Percentiles rank a stretch among this genome's conserved stretches.
Conservation (phyloP, 2,113 vertebrate species). For the Mus pahari region DNA sequence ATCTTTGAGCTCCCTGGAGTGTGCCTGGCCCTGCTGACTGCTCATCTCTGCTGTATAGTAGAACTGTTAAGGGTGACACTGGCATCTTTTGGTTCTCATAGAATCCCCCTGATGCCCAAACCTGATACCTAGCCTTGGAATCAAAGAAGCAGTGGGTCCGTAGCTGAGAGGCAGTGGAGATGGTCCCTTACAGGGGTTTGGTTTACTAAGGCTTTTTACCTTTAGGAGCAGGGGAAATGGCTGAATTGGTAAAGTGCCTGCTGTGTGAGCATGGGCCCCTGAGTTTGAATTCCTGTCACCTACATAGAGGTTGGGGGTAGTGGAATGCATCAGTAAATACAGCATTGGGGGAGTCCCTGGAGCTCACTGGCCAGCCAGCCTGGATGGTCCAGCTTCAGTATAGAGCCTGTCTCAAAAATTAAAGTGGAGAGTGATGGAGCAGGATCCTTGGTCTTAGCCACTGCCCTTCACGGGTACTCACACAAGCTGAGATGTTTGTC, state of each 20-base stretch:
- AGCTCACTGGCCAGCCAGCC: not conserved
- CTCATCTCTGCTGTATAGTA: not conserved
- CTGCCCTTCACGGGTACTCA: not conserved
- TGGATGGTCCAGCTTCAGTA: not conserved
- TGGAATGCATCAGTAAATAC: not conserved
- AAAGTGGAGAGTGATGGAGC: not conserved
- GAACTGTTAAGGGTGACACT: not conserved
- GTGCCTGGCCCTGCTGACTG: not conserved
- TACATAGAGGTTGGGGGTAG: not conserved
- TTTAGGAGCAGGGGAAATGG: not conserved
- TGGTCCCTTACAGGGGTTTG: not conserved
- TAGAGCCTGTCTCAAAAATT: not conserved
- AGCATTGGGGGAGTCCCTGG: not conserved
- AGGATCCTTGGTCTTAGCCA: not conserved
- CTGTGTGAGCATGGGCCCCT: not conserved
- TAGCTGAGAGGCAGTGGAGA: not conserved
- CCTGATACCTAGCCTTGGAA: not conserved
- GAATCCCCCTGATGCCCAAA: not conserved
- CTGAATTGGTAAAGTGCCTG: not conserved
- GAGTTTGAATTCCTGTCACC: not conserved
- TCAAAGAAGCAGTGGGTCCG: not conserved
- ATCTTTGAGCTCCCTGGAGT: not conserved
- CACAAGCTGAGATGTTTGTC: slow-evolving; percentile 69
- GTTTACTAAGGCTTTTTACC: not conserved
- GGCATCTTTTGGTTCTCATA: not conserved